Base-by-base conservation (phyloP, 2,797 vertebrate genomes). In the Sebastes ruberrimus region DNA sequence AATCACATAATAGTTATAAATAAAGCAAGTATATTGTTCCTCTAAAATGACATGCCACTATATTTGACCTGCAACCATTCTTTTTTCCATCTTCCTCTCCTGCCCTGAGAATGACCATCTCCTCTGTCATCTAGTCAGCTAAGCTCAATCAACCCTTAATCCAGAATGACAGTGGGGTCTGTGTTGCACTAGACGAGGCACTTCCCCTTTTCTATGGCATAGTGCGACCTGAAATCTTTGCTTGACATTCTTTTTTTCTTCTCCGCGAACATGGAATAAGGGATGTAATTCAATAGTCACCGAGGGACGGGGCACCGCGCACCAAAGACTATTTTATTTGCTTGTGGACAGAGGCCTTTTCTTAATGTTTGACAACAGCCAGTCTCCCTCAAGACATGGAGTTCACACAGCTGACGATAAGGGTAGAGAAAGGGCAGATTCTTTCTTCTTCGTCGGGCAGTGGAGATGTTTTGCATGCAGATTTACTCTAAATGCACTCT, bases 221-320 rank as follows among this genome's bases (percentile, higher is more conserved):
- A 88, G 90, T 88, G 79, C 27, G 74, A 92, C 87, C 86, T 90
- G 81, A 93, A 95, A 89, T 94, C 88, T 91, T 92, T 59, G 8
- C 73, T 73, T 90, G 89, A 89, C 89, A 92, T 91, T 90, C 81
- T 86, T 89, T 82, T 53, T 53, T 84, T 91, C 68, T 59, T 76
- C 82, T 87, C 76, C 62, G 18, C 70, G 20, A 88, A 83, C 84
- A 84, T 22, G 75, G 76, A 91, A 91, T 86, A 78, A 86, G 80
- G 87, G 61, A 72, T 86, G 91, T 93, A 94, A 95, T 86, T 86
- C 77, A 84, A 95, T 94, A 90, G 91, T 88, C 93, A 92, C 87
- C 0, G 33, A 83, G 93, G 90, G 90, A 92, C 82, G 10, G 68
- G 81, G 66, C 89, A 87, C 84, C 30, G 22, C 57, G 85, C 84